A percentile compares a stretch with the other conserved stretches of the same genome.
phyloP scores from a whole-genome alignment of 2,797 vertebrate genomes.

The Scarus forsteni region DNA sequence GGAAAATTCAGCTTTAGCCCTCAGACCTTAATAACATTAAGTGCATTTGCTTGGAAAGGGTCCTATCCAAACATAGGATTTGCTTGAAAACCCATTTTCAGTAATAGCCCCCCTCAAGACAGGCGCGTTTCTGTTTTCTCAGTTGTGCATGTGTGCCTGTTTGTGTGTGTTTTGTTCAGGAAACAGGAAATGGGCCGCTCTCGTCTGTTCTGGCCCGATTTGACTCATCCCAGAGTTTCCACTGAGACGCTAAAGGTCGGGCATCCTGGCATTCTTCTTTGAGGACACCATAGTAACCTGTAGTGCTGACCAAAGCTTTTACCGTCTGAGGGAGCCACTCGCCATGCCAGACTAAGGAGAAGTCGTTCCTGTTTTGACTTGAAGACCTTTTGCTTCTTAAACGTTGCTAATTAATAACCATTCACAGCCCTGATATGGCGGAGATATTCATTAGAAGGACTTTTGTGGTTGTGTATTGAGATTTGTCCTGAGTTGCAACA shows the following conservation, averaged over 20 bases:
- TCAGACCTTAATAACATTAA: not conserved
- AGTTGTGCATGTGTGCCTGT: slow-evolving; percentile 20
- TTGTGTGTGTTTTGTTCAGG: slow-evolving; percentile 60
- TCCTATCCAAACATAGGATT: slow-evolving; percentile 2
- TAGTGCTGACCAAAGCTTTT: slow-evolving; percentile 56
- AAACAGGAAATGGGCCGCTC: slow-evolving; percentile 80
- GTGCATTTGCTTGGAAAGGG: not conserved
- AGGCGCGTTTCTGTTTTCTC: slow-evolving; percentile 49
- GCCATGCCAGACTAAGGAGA: slow-evolving; percentile 56
- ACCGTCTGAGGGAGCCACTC: slow-evolving; percentile 46
- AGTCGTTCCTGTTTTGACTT: slow-evolving; percentile 68
- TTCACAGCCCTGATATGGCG: slow-evolving; percentile 14
- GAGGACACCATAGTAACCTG: slow-evolving; percentile 68
- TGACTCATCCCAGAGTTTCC: slow-evolving; percentile 83
- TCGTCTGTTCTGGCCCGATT: slow-evolving; percentile 56
- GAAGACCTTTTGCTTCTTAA: slow-evolving; percentile 42
- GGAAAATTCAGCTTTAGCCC: not conserved
- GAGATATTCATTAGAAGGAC: slow-evolving; percentile 5
- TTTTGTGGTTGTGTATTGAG: not conserved
- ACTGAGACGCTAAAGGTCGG: slow-evolving; percentile 69
- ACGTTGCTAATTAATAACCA: slow-evolving; percentile 46
- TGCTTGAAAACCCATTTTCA: slow-evolving; percentile 19
- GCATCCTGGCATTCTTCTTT: slow-evolving; percentile 78
- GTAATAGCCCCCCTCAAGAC: slow-evolving; percentile 39
- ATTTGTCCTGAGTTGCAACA: slow-evolving; percentile 4